Conservation (phyloP, 2,797 vertebrate genomes). For the Rhabdophis nuchalis region DNA sequence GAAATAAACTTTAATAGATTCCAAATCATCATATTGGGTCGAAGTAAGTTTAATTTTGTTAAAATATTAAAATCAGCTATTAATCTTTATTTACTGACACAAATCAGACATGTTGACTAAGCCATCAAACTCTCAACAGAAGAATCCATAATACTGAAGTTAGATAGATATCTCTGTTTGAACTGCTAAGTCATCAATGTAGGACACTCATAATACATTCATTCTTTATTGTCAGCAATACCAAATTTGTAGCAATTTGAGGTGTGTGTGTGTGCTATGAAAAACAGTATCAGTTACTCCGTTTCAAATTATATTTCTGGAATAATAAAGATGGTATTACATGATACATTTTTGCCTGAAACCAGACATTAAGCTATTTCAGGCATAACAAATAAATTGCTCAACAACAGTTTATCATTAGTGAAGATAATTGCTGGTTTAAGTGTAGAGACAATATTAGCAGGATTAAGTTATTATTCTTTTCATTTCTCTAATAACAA, state of each 20-base stretch:
- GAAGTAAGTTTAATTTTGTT: background rate
- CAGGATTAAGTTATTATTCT: background rate
- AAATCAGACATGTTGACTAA: background rate
- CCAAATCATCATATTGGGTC: background rate
- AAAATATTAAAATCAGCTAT: background rate
- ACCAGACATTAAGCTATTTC: background rate
- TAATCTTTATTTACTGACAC: background rate
- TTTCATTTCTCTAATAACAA: background rate
- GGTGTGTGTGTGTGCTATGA: background rate
- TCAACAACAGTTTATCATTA: background rate
- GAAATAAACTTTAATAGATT: background rate
- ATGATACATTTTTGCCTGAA: background rate
- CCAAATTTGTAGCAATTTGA: background rate
- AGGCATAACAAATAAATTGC: background rate
- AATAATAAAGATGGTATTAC: background rate
- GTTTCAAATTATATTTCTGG: background rate
- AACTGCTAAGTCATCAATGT: background rate
- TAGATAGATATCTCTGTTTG: background rate
- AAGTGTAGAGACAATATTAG: background rate
- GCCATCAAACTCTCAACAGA: background rate
- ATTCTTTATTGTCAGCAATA: background rate
- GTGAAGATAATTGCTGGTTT: background rate
- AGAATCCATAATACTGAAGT: background rate
- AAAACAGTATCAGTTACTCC: background rate
- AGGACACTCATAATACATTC: background rate